Conservation (phyloP, 1,140 invertebrate genomes). For the Scaptomyza pallida region DNA sequence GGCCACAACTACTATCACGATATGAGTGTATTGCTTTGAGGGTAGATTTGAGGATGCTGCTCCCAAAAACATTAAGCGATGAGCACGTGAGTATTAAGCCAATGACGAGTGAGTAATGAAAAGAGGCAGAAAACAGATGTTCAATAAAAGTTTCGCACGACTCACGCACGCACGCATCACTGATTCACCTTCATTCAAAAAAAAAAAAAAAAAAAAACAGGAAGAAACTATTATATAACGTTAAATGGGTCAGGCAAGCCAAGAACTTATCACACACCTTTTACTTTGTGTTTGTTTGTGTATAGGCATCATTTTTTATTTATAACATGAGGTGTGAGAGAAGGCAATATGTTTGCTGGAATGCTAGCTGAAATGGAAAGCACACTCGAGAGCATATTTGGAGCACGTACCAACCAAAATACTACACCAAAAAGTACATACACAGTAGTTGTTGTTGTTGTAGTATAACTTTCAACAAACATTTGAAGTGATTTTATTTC, state of each 20-base stretch:
- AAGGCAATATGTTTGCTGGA: conserved; percentile 31
- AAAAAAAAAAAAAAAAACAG: too few species aligned
- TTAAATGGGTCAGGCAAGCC: conserved; percentile 54
- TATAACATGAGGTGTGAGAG: conserved; percentile 37
- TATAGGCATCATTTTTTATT: conserved; percentile 74
- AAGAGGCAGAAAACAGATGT: too few species aligned
- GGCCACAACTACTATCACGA: conserved; percentile 33
- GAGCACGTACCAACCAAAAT: conserved; percentile 55
- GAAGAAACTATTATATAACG: conserved; percentile 72
- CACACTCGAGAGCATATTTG: conserved; percentile 77
- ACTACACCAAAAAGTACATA: conserved; percentile 27
- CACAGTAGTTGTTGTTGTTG: too few species aligned
- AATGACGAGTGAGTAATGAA: too few species aligned
- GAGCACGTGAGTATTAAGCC: conserved; percentile 18
- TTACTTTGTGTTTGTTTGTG: conserved; percentile 28
- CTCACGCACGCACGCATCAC: conserved; percentile 61
- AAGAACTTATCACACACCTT: conserved; percentile 62
- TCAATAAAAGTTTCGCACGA: conserved; percentile 19
- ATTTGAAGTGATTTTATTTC: conserved; percentile 74
- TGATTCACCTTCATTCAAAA: conserved; percentile 30
- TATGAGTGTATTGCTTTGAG: conserved; percentile 29
- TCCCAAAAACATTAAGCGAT: conserved; percentile 16
- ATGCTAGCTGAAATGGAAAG: conserved; percentile 78
- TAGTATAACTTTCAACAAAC: conserved; percentile 63
- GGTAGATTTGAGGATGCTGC: conserved; percentile 29